These are phyloP conservation scores for Peromyscus attwateri DNA, from an alignment of 2,797 vertebrate genomes.

Conservation along the genomic window DNA sequence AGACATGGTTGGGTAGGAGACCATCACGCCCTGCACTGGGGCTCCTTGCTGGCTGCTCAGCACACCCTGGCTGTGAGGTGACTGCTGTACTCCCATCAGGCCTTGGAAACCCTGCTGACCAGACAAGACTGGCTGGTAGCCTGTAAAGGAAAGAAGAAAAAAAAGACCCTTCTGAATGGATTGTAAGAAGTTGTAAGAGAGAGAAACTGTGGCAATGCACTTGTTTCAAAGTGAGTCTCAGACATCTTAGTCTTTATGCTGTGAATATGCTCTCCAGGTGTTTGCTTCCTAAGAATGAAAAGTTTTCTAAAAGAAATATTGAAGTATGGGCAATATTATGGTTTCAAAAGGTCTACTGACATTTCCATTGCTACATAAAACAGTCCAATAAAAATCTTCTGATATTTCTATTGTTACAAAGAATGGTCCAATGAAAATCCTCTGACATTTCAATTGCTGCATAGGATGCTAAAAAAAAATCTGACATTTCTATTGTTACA, in stretches of 20 bases:
- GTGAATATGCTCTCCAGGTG: neutral
- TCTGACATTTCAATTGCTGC: neutral
- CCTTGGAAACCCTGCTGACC: constrained; percentile 91
- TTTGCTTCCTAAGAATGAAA: neutral
- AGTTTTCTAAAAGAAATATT: neutral
- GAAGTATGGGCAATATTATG: neutral
- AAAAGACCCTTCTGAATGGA: neutral
- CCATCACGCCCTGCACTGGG: constrained; percentile 92
- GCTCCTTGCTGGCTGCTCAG: constrained; percentile 90
- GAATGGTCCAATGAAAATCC: neutral
- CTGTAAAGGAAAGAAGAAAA: constrained; percentile 83
- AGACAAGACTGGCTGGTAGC: constrained; percentile 91
- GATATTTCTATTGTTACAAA: neutral
- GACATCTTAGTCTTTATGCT: rapidly evolving
- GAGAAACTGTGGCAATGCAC: rapidly evolving
- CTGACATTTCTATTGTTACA: neutral
- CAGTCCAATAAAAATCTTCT: neutral
- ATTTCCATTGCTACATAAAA: neutral
- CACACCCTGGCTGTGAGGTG: constrained; percentile 90
- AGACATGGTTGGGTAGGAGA: constrained; percentile 93
- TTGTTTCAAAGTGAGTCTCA: neutral
- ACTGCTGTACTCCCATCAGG: constrained; percentile 92
- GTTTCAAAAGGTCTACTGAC: neutral
- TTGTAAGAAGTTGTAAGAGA: neutral
- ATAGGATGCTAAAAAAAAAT: neutral